These are phyloP conservation scores for Eptatretus burgeri DNA, from an alignment of 2,113 vertebrate genomes.

Conservation along the genomic window DNA sequence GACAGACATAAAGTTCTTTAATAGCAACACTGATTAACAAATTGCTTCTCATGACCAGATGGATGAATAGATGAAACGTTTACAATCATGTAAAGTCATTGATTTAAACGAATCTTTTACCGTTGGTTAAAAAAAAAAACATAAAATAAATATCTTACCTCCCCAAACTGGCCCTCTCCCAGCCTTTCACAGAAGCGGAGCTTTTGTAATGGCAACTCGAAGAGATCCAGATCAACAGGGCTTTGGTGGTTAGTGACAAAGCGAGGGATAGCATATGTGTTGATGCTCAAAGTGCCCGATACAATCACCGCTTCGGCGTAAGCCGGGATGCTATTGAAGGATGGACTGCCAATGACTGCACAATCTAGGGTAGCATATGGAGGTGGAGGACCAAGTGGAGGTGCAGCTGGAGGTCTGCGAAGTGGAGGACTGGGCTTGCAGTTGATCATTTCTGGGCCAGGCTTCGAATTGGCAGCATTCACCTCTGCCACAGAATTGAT, in stretches of 20 bases:
- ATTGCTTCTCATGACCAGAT: too few species aligned
- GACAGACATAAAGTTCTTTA: too few species aligned
- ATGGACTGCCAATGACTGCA: too few species aligned
- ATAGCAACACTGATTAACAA: too few species aligned
- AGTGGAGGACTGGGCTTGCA: constrained; percentile 25
- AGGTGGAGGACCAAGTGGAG: constrained; percentile 10
- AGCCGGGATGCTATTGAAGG: constrained; percentile 35
- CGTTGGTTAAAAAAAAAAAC: too few species aligned
- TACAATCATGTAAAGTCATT: too few species aligned
- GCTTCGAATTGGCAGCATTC: too few species aligned
- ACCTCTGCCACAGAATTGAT: too few species aligned
- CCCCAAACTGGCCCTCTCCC: constrained; percentile 69
- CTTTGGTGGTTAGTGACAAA: constrained; percentile 22
- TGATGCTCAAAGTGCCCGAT: constrained; percentile 57
- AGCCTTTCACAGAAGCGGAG: constrained; percentile 67
- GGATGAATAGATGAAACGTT: too few species aligned
- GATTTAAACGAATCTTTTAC: too few species aligned
- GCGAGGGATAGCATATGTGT: constrained; percentile 58
- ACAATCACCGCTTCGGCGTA: constrained; percentile 63
- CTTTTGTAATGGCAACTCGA: constrained; percentile 39
- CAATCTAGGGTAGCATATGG: too few species aligned
- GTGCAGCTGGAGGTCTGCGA: constrained; percentile 16
- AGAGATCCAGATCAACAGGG: constrained; percentile 29
- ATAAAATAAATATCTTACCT: constrained; percentile 21
- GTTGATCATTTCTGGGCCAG: constrained; percentile 7